phyloP scores from a whole-genome alignment of 1,140 invertebrate genomes.

The Hetaerina americana region DNA sequence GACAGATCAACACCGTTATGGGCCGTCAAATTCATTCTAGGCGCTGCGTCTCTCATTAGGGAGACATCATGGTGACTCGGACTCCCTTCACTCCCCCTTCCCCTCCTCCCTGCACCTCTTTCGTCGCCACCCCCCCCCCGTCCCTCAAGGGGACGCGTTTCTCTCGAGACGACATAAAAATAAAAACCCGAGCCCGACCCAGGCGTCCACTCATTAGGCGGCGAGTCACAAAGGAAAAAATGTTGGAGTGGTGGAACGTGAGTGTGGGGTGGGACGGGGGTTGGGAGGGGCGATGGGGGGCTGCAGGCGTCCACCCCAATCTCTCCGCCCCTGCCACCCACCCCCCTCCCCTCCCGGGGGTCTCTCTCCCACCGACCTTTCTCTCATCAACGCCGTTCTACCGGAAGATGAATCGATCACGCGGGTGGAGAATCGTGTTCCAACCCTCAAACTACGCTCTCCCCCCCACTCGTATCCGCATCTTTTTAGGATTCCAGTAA shows the following conservation, averaged over 20 bases:
- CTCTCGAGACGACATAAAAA: neutral
- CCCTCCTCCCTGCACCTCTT: neutral
- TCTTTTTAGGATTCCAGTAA: neutral
- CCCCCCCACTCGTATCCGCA: neutral
- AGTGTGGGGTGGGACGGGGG: too few relatives aligned
- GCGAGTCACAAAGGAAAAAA: neutral
- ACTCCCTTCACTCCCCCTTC: too few relatives aligned
- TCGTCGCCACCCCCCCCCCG: neutral
- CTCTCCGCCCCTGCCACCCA: too few relatives aligned
- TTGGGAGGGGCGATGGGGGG: too few relatives aligned
- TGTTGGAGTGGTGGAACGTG: neutral
- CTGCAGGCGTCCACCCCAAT: too few relatives aligned
- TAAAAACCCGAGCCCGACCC: neutral
- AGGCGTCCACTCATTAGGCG: neutral
- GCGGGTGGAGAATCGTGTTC: neutral
- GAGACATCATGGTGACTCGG: too few relatives aligned
- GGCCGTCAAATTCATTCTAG: neutral
- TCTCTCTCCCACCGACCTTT: too few relatives aligned
- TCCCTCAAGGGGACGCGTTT: neutral
- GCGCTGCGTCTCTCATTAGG: neutral
- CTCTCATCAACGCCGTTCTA: neutral
- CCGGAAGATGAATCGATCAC: neutral
- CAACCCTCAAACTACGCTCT: neutral
- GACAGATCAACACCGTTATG: neutral
- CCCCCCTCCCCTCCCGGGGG: neutral